Evolutionary conservation across 2,797 vertebrate genomes (phyloP), one percentile per base, ranked within the genome.

Genomic region (Anabas testudineus): DNA sequence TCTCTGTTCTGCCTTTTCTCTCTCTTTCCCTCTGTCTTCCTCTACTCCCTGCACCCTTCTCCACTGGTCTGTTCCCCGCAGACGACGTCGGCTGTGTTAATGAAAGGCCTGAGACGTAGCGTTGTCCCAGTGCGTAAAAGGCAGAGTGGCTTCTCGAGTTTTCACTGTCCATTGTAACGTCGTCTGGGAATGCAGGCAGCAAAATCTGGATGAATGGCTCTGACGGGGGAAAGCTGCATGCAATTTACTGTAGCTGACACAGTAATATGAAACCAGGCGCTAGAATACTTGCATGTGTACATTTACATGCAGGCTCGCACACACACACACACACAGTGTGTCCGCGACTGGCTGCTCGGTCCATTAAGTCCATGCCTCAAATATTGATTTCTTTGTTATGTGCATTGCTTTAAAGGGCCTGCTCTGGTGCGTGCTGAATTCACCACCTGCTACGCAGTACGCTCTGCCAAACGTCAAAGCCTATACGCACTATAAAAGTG

Each of bases 211-310:
- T 89, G 88, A 91, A 90, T 83, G 83, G 85, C 54, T 83, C 80
- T 45, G 86, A 82, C 68, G 32, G 83, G 70, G 76, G 41, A 78
- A 81, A 82, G 86, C 90, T 88, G 89, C 87, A 89, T 89, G 82
- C 84, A 87, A 88, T 90, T 90, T 88, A 90, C 83, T 88, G 86
- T 87, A 86, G 84, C 88, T 80, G 83, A 89, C 85, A 82, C 68
- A 78, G 92, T 90, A 91, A 91, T 72, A 87, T 81, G 89, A 92
- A 72, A 88, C 88, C 78, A 6, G 74, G 69, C 83, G 30, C 76
- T 76, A n/a, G n/a, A 76, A 81, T 76, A 69, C 76, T 82, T 81
- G 72, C 86, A 82, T 83, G 74, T 90, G 88, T 84, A 85, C 81
- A 78, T 87, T 89, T 84, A 78, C 75, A 87, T 82, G 82, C 84